These are phyloP conservation scores for Bolborhynchus lineola DNA, from an alignment of 2,113 vertebrate genomes.

Conservation along the genomic window DNA sequence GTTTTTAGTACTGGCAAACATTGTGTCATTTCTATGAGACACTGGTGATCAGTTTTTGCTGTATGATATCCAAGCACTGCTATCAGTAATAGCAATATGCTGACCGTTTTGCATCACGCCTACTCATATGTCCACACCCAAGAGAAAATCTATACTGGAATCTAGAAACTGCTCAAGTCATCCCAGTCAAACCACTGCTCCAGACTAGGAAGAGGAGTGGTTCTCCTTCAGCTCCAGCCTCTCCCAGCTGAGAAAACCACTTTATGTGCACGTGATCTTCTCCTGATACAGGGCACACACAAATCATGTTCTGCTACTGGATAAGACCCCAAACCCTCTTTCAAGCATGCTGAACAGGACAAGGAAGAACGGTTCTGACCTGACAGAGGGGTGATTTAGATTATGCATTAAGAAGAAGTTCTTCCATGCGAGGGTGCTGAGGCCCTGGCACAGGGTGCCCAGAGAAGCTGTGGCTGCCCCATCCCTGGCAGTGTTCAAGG, in stretches of 20 bases:
- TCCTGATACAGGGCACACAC: fast-evolving
- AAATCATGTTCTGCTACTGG: neutral
- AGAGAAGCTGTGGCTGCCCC: neutral
- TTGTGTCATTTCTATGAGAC: neutral
- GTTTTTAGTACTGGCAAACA: neutral
- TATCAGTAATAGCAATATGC: neutral
- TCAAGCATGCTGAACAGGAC: neutral
- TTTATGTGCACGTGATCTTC: neutral
- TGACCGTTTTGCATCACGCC: neutral
- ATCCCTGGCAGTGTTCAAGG: neutral
- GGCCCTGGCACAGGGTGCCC: neutral
- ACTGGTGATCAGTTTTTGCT: neutral
- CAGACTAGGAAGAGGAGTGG: neutral
- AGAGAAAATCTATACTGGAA: neutral
- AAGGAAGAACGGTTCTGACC: neutral
- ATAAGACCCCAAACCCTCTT: neutral
- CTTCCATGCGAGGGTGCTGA: neutral
- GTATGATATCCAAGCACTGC: neutral
- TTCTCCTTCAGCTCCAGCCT: neutral
- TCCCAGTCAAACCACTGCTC: neutral
- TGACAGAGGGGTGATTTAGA: neutral
- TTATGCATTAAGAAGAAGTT: neutral
- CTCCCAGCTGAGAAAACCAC: neutral
- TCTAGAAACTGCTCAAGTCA: neutral
- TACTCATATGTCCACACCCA: neutral